Evolutionary conservation across 2,113 vertebrate species (phyloP).

Genomic region (Heterotilapia buettikoferi): DNA sequence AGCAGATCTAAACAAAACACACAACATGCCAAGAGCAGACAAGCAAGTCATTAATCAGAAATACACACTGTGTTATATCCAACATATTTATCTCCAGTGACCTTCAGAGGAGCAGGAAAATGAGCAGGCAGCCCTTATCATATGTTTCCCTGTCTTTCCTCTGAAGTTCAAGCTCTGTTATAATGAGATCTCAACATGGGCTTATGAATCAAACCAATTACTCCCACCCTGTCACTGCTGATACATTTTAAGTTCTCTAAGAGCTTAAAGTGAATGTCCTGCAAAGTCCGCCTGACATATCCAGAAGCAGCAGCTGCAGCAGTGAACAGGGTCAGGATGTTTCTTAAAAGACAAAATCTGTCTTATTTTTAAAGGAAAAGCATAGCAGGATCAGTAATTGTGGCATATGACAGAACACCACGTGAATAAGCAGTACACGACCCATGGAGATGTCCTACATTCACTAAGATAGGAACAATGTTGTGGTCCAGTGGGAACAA

Average conservation of each 20-base stretch:
- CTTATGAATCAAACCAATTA: conserved; percentile 48
- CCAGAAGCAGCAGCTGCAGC: background rate
- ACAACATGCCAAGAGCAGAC: background rate
- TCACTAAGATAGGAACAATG: conserved; percentile 20
- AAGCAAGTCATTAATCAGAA: background rate
- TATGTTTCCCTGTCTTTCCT: background rate
- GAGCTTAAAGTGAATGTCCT: conserved; percentile 15
- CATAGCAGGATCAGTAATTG: background rate
- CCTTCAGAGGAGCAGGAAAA: background rate
- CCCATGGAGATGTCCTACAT: conserved; percentile 37
- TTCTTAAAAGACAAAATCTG: background rate
- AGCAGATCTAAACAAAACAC: conserved; percentile 74
- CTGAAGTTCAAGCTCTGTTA: conserved; percentile 20
- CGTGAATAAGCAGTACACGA: conserved; percentile 9
- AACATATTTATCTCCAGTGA: background rate
- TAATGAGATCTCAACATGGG: conserved; percentile 50
- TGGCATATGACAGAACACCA: background rate
- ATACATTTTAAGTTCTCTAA: conserved; percentile 13
- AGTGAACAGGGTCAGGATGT: background rate
- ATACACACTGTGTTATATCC: background rate
- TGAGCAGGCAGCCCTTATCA: background rate
- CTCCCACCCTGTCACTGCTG: conserved; percentile 35
- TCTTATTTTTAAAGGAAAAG: background rate
- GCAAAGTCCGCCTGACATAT: conserved; percentile 16
- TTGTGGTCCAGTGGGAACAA: conserved; percentile 35